A percentile compares a stretch with the other conserved stretches of the same genome.
Conservation (phyloP, 1,140 invertebrate species). For the Ips typographus region DNA sequence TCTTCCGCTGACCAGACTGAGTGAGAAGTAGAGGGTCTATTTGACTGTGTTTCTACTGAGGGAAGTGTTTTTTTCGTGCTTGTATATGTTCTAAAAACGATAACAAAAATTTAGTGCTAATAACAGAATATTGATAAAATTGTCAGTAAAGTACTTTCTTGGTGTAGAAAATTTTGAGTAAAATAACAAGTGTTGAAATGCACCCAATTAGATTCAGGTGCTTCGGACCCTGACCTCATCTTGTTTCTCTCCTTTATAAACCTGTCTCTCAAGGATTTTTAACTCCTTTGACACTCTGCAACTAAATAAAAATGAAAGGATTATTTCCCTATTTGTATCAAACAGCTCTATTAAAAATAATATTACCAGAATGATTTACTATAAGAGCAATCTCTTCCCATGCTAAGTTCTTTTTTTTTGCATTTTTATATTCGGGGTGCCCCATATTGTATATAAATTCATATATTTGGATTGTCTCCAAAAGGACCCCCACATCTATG, state of each 20-base stretch:
- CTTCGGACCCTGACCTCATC: conserved; percentile 5
- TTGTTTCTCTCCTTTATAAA: conserved; percentile 19
- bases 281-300: conserved; percentile 10
- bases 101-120: not conserved
- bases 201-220: conserved; percentile 6
- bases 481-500: conserved; percentile 11
- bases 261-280: conserved; percentile 10
- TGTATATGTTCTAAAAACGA: conserved; percentile 18
- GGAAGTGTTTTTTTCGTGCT: not conserved
- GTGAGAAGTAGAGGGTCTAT: conserved; percentile 4
- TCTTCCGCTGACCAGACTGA: not conserved
- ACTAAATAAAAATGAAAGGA: conserved; percentile 15
- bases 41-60: not conserved
- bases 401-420: conserved; percentile 5
- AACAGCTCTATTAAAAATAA: conserved; percentile 2
- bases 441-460: conserved; percentile 13
- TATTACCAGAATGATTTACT: conserved; percentile 9
- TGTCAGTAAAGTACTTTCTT: conserved; percentile 11
- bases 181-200: conserved; percentile 11
- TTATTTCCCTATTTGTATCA: too few relatives aligned
- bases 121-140: not conserved
- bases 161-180: conserved; percentile 3
- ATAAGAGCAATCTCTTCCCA: conserved; percentile 13
- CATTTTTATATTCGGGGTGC: conserved; percentile 18
- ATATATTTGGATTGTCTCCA: conserved; percentile 15